Percentiles rank a stretch among this genome's conserved stretches.
Conservation (phyloP, 2,797 vertebrate genomes). For the Galago senegalensis region DNA sequence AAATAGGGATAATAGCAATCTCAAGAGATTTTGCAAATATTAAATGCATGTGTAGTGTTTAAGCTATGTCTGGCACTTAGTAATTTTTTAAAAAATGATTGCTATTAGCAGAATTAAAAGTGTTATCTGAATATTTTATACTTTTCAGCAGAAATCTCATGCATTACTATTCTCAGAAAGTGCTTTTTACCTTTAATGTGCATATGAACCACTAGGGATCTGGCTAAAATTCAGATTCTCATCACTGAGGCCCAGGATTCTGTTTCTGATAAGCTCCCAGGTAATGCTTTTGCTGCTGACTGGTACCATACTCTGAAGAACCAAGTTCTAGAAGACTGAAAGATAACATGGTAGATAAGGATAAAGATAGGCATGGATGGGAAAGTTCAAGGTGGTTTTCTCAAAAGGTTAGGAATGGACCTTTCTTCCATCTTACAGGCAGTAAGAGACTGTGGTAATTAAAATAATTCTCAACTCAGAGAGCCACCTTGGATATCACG, state of each 20-base stretch:
- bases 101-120: background rate
- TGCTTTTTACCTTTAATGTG: background rate
- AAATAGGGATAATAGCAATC: background rate
- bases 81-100: constrained; percentile 48
- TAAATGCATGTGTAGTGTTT: background rate
- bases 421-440: background rate
- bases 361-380: background rate
- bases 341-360: background rate
- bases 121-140: background rate
- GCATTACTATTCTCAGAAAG: background rate
- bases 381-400: background rate
- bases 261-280: constrained; percentile 2
- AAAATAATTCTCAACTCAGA: background rate
- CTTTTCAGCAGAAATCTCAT: background rate
- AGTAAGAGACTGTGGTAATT: background rate
- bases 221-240: constrained; percentile 26
- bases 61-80: background rate
- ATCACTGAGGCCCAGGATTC: background rate
- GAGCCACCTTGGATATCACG: background rate
- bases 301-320: background rate
- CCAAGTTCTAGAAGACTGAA: background rate
- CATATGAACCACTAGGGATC: background rate
- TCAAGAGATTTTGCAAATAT: background rate
- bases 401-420: background rate
- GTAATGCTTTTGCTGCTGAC: background rate